Evolutionary conservation across 2,797 vertebrate genomes (phyloP).

Genomic region (Onychomys leucogaster): DNA sequence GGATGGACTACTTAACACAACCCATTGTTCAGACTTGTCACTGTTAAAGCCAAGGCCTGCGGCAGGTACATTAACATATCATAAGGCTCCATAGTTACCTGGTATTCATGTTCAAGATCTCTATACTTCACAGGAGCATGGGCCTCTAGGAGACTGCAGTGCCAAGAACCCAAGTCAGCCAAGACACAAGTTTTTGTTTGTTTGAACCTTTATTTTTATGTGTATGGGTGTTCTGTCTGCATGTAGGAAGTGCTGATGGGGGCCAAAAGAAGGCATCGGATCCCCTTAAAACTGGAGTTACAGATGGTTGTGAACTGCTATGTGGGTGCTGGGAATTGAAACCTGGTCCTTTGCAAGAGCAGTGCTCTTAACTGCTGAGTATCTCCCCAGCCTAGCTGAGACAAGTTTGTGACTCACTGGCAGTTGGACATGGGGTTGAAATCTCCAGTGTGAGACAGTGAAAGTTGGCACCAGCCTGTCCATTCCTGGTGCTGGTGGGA

Average conservation of each 20-base stretch:
- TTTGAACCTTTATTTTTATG: background rate
- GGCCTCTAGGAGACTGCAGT: background rate
- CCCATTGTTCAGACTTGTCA: background rate
- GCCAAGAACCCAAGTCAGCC: background rate
- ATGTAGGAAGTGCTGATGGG: background rate
- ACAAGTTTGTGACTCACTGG: constrained; percentile 7
- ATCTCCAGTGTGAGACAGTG: background rate
- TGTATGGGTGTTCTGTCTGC: background rate
- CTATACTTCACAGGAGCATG: too few relatives aligned
- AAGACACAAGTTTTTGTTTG: background rate
- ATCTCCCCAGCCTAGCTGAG: background rate
- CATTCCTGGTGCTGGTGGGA: background rate
- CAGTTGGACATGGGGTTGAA: background rate
- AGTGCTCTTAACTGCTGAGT: background rate
- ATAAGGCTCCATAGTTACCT: background rate
- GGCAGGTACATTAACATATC: too few relatives aligned
- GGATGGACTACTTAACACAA: background rate
- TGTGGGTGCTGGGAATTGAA: background rate
- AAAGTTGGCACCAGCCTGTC: background rate
- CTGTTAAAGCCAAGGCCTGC: background rate
- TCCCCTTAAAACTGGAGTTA: background rate
- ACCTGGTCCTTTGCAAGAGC: background rate
- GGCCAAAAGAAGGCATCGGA: background rate
- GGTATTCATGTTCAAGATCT: background rate
- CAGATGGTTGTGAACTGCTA: too few relatives aligned